phyloP scores from a whole-genome alignment of 2,797 vertebrate species.

The Artibeus jamaicensis region DNA sequence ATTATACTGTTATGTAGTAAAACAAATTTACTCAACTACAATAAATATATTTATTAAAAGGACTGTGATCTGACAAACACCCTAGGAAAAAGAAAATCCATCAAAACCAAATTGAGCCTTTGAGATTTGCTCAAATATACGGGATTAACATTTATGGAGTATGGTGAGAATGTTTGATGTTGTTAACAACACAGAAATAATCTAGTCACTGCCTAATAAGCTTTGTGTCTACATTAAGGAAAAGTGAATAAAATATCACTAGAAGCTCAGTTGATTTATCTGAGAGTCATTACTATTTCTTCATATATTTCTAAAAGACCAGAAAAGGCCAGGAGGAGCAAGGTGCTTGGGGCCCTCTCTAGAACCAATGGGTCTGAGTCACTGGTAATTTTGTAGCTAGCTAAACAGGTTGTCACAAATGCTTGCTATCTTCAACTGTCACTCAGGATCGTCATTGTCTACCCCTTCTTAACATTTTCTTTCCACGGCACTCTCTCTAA shows the following conservation, averaged over 20 bases:
- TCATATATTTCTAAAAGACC: background rate
- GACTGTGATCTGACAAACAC: background rate
- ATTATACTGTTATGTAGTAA: background rate
- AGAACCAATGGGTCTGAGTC: background rate
- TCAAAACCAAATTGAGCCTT: constrained; percentile 6
- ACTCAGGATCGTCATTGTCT: background rate
- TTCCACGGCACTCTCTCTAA: background rate
- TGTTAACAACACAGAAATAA: constrained; percentile 29
- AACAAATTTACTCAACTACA: background rate
- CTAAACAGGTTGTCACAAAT: background rate
- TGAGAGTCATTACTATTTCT: background rate
- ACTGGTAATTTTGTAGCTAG: background rate
- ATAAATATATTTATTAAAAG: background rate
- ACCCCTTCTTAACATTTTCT: background rate
- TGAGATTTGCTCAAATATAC: background rate
- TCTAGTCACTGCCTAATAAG: background rate
- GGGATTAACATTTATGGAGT: background rate
- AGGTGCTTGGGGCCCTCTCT: background rate
- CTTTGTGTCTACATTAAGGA: constrained; percentile 30
- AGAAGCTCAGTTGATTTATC: background rate
- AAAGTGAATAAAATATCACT: constrained; percentile 43
- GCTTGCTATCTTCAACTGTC: background rate
- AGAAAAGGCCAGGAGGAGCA: background rate
- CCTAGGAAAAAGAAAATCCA: background rate
- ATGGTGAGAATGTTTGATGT: background rate